Evolutionary conservation across 2,113 vertebrate species (phyloP), one percentile per base, ranked within the genome.

Genomic region (Raphicerus campestris): DNA sequence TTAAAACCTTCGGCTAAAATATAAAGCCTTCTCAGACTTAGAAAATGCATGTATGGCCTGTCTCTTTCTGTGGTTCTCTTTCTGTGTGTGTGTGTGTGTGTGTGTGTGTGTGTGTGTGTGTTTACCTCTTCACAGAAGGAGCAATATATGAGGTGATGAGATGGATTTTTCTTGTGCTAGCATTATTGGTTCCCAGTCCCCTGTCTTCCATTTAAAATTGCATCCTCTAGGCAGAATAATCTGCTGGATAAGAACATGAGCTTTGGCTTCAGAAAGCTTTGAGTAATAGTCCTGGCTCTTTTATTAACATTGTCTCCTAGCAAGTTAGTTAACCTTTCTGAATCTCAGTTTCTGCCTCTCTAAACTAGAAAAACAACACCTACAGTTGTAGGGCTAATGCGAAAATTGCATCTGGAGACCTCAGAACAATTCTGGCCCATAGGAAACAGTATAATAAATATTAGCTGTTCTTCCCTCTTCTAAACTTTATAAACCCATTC

Each of bases 181-280:
- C 75, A 90, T 96, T 89, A 89, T 96, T 94, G 85, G 75, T 28
- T 97, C 63, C 84, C 58, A 11, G 70, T 94, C 58, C 58, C 91
- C 75, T 89, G 90, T 60, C 88, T 97, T 97, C 58, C 15, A 78
- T 28, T 32, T 93, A 89, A 88, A 94, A 97, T 81, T 95, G 58
- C 58, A 55, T 86, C 86, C 77, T 97, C 86, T 83, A 58, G 60
- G 80, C 75, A 26, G 66, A 94, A 85, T 96, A 94, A 91, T 81
- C 81, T 47, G 13, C 51, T 47, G 82, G 77, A 61, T 92, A 82
- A 81, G 94, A 96, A 90, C 0, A 4, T 70, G 56, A 91, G 19
- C 10, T 86, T 78, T 95, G 77, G 11, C 56, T 61, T 97, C 93
- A 97, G 91, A 58, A 35, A 88, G 22, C 78, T 94, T 39, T 88